Base-by-base conservation (phyloP, 2,797 vertebrate species). In the Halcyon badia region DNA sequence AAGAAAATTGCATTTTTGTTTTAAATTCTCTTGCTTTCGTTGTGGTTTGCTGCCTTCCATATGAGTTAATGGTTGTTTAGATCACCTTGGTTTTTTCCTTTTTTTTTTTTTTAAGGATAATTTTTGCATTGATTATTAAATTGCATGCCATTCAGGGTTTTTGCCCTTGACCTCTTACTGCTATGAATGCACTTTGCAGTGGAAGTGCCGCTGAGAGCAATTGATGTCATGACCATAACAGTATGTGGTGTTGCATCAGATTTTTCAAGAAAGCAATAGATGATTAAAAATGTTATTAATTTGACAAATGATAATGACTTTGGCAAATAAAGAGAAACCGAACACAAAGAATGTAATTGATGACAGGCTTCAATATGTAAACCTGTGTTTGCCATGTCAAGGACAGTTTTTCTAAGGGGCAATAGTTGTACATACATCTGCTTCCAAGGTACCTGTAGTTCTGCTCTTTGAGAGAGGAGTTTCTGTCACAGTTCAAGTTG, bases 211-310 rank as follows among this genome's bases (percentile, higher is more conserved):
- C 21, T 69, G 72, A 54, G 35, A 87, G 54, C 68, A 89, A 65
- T 35, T 95, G 85, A 49, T 85, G 78, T 92, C 79, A 60, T 80
- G 84, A n/a, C 68, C 68, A 75, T 78, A 85, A 83, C 83, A 93
- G 85, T 87, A 85, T 25, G 52, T 73, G 3, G 3, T 16, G 18
- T 73, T 77, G 79, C 83, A 92, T 91, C 65, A 65, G 48, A 75
- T 94, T 48, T 94, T 94, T 91, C 52, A 87, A 70, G 56, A 83
- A 92, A 91, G 35, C 5, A 65, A 56, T 4, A 58, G 19, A 60
- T 80, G 3, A 90, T 92, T 83, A 64, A 89, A 89, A 83, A 71
- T 57, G 18, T 51, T 87, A 60, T 64, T 93, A 92, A 83, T 75
- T 81, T 83, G 83, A 75, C 11, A 83, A 83, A 83, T 64, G 25